Base-by-base conservation (phyloP, 1,140 invertebrate species). In the Bombyx mandarina region DNA sequence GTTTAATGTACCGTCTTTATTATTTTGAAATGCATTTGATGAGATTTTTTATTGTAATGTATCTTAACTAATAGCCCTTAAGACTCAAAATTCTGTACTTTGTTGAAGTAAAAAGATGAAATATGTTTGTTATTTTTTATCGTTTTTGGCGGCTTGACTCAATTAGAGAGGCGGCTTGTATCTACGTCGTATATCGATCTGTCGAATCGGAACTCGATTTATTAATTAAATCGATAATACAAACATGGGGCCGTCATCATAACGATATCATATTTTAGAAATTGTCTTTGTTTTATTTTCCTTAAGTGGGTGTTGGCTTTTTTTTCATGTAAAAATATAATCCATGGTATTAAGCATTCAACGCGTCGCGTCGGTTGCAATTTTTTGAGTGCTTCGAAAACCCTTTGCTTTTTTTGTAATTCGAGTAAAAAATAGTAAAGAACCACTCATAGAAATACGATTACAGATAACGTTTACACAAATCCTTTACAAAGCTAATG, bases 161-260 rank as follows among this genome's bases (percentile, higher is more conserved):
- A 83, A 82, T 86, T 86, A 86, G 80, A 83, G 80, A 83, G 79
- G 77, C 76, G 77, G 73, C 67, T 69, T 74, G 70, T 78, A 82
- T 78, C 77, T 72, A 73, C 70, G 72, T 65, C 69, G 52, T 66
- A 82, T 84, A 77, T 81, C 75, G 80, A 79, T 75, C 70, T 73
- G 71, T 80, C 74, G 78, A 78, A 76, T 74, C 65, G 66, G 73
- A 68, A 64, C 75, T 75, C 75, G 81, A 81, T 84, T 86, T 86
- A 86, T 86, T 86, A 86, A 86, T 86, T 86, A 86, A 35, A 84
- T 86, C 81, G 81, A 86, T 82, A 83, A 54, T 80, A 84, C 82
- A 86, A 86, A 86, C 82, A 86, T 62, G 73, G 73, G 63, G 67
- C 78, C 78, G 82, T 84, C 81, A 81, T 79, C 82, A 70, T 74